These are phyloP conservation scores for Crax fasciolata DNA, from an alignment of 2,797 vertebrate genomes.

Conservation along the genomic window DNA sequence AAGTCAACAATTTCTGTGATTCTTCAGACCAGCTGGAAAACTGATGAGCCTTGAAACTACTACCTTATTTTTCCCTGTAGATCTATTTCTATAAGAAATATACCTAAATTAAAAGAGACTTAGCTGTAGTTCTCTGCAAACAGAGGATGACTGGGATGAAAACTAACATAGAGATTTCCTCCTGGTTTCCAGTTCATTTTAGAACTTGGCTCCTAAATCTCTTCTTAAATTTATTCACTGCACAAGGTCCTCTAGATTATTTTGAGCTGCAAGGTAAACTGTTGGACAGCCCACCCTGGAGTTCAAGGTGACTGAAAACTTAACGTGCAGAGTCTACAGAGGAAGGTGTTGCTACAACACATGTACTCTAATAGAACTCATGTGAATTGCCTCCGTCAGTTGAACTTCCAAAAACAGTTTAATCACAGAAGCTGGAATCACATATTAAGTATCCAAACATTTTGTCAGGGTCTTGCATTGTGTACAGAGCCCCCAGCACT, in stretches of 20 bases:
- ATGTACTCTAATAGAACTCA: background rate
- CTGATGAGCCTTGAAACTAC: background rate
- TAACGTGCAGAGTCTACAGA: background rate
- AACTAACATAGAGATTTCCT: background rate
- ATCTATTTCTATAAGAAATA: background rate
- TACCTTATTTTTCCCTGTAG: background rate
- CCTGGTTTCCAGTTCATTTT: background rate
- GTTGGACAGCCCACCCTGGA: background rate
- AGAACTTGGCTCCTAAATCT: background rate
- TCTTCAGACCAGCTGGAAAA: background rate
- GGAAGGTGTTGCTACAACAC: background rate
- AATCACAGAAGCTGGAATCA: background rate
- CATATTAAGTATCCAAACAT: background rate
- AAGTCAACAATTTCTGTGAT: background rate
- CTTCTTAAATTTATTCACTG: background rate
- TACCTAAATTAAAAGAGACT: background rate
- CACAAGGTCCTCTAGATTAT: background rate
- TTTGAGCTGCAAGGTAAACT: background rate
- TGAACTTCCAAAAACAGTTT: background rate
- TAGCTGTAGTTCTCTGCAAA: background rate
- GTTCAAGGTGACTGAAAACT: background rate
- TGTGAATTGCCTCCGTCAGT: background rate
- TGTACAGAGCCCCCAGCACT: background rate
- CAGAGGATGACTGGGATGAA: background rate
- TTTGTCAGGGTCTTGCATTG: background rate